Evolutionary conservation across 2,113 vertebrate species (phyloP).

Genomic region (Coptodon bakossiorum): DNA sequence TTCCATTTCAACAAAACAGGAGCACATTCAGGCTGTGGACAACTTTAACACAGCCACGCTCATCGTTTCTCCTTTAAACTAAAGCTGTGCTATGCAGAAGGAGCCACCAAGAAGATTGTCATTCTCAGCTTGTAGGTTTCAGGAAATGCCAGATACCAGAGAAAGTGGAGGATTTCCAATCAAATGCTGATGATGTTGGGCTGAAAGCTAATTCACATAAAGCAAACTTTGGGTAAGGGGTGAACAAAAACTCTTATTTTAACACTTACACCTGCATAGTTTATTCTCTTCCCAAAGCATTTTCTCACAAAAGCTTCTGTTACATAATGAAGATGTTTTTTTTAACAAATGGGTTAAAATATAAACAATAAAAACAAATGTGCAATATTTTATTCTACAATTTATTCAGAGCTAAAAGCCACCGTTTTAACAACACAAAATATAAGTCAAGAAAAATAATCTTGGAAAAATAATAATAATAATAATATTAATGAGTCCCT

Average conservation of each 20-base stretch:
- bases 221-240: background rate
- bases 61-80: background rate
- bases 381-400: conserved; percentile 66
- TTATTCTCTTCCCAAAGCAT: conserved; percentile 59
- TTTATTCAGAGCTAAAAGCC: conserved; percentile 59
- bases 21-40: conserved; percentile 3
- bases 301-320: conserved; percentile 40
- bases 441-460: conserved; percentile 17
- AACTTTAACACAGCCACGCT: background rate
- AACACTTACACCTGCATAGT: conserved; percentile 63
- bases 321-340: conserved; percentile 39
- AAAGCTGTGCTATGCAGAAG: background rate
- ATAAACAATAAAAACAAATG: conserved; percentile 61
- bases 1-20: background rate
- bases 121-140: conserved; percentile 5
- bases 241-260: conserved; percentile 1
- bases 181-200: background rate
- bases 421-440: conserved; percentile 24
- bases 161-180: background rate
- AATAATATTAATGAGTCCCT: conserved; percentile 1
- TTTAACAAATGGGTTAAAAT: conserved; percentile 42
- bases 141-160: background rate
- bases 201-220: background rate
- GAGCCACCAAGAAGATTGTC: conserved; percentile 39
- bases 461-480: background rate